Percentiles rank a stretch among this genome's conserved stretches.
Evolutionary conservation across 2,797 vertebrate species (phyloP).

Genomic region (Rhinatrema bivittatum): DNA sequence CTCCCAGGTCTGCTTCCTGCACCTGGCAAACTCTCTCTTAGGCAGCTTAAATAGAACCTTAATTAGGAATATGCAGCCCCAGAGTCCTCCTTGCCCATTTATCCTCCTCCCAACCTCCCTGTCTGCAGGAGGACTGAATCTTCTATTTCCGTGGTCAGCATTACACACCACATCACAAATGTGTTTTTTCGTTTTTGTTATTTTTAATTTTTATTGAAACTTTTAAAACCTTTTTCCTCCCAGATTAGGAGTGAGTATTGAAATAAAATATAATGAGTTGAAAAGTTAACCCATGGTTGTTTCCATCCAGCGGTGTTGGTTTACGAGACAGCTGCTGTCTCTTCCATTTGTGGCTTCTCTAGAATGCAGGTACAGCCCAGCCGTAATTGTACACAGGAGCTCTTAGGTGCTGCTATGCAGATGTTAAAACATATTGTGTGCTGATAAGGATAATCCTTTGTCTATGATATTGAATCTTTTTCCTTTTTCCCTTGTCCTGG

Average conservation of each 20-base stretch:
- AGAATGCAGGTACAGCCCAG: constrained; percentile 31
- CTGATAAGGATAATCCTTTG: constrained; percentile 34
- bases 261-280: constrained; percentile 53
- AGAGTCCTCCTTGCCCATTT: no score
- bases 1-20: no score
- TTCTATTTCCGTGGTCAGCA: neutral
- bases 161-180: neutral
- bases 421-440: constrained; percentile 29
- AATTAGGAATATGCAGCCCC: no score
- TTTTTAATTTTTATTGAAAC: constrained; percentile 13
- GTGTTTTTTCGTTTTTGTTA: no score
- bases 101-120: fast-evolving
- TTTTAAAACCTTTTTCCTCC: constrained; percentile 28
- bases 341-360: constrained; percentile 39
- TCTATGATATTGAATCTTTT: constrained; percentile 30
- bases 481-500: constrained; percentile 30
- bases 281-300: constrained; percentile 73
- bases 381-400: constrained; percentile 22
- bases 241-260: constrained; percentile 32
- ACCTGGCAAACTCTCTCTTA: no score
- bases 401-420: constrained; percentile 26
- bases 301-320: constrained; percentile 50
- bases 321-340: constrained; percentile 39
- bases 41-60: no score
- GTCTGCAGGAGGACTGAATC: fast-evolving